phyloP scores from a whole-genome alignment of 2,113 vertebrate genomes.

The Salvelinus sp. region DNA sequence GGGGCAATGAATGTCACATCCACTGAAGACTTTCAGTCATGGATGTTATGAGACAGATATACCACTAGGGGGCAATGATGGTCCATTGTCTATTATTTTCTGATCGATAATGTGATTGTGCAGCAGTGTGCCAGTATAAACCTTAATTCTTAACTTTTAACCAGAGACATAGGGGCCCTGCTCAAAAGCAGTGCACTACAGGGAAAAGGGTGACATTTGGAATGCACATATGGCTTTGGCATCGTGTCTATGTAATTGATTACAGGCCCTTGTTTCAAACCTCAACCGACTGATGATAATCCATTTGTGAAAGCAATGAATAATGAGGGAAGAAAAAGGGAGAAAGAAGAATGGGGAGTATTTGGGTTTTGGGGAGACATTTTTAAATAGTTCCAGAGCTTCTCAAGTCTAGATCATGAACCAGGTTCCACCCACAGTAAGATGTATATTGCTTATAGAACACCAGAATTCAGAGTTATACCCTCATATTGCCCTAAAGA shows the following conservation, averaged over 20 bases:
- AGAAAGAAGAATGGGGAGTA: conserved; percentile 18
- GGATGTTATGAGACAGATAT: background rate
- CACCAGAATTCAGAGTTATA: no score
- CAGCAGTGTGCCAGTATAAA: no score
- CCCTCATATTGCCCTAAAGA: no score
- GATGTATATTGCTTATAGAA: no score
- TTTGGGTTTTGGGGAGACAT: no score
- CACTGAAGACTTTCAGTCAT: conserved; percentile 69
- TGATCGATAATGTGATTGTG: background rate
- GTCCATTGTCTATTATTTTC: background rate
- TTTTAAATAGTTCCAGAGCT: background rate
- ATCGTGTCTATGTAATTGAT: conserved; percentile 38
- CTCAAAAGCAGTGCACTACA: no score
- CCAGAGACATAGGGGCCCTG: background rate
- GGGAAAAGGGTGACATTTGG: background rate
- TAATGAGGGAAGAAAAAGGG: background rate
- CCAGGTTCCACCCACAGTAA: no score
- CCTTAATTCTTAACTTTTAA: background rate
- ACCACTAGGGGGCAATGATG: conserved; percentile 53
- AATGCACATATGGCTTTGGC: conserved; percentile 38
- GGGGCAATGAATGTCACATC: conserved; percentile 95
- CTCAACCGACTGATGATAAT: conserved; percentile 6
- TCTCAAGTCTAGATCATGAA: no score
- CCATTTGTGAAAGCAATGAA: conserved; percentile 19
- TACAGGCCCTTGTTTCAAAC: conserved; percentile 37